Percentiles rank a stretch among this genome's conserved stretches.
Evolutionary conservation across 2,113 vertebrate species (phyloP).

Genomic region (Petromus typicus): DNA sequence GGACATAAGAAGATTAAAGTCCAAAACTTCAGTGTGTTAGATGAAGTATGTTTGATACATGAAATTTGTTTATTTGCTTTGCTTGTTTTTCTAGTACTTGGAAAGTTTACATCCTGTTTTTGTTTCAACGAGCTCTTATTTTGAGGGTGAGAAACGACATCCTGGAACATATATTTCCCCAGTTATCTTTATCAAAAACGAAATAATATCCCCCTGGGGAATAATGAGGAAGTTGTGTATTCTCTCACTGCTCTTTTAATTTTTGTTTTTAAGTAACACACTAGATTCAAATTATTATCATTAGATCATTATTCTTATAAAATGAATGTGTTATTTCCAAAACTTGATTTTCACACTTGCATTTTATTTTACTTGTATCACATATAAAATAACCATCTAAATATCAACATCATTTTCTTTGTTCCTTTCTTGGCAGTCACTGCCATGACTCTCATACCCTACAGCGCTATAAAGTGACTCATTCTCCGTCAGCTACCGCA

Average conservation of each 20-base stretch:
- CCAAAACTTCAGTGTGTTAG: not conserved
- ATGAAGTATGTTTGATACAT: not conserved
- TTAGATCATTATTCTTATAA: not conserved
- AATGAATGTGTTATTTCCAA: not conserved
- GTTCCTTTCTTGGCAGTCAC: not conserved
- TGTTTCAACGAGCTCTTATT: slow-evolving; percentile 56
- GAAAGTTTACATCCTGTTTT: slow-evolving; percentile 62
- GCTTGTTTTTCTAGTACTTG: not conserved
- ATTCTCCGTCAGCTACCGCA: not conserved
- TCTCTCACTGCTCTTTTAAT: not conserved
- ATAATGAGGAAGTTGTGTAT: slow-evolving; percentile 8
- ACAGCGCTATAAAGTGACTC: not conserved
- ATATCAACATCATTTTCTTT: not conserved
- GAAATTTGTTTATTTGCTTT: slow-evolving; percentile 42
- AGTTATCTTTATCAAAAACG: slow-evolving; percentile 58
- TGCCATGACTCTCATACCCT: not conserved
- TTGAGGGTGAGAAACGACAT: slow-evolving; percentile 43
- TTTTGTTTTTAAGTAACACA: not conserved
- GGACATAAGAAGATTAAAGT: slow-evolving; percentile 5
- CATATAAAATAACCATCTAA: not conserved
- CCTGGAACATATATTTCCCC: slow-evolving; percentile 19
- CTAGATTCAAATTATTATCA: slow-evolving; percentile 22
- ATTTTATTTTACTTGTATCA: not conserved
- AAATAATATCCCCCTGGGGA: slow-evolving; percentile 44
- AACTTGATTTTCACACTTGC: not conserved